A percentile compares a stretch with the other conserved stretches of the same genome.
phyloP scores from a whole-genome alignment of 2,113 vertebrate species.

The Xyliphius kryptos region DNA sequence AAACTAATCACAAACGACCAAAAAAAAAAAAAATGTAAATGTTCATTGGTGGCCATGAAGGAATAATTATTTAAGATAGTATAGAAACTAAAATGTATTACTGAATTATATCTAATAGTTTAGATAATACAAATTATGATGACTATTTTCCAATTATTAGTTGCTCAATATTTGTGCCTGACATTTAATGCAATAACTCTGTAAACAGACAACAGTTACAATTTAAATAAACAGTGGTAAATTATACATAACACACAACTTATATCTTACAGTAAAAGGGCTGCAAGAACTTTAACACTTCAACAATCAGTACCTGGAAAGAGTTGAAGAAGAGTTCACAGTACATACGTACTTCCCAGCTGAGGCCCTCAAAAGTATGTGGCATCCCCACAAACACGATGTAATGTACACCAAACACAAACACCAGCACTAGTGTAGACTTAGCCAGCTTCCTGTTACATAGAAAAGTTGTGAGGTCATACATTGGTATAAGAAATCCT shows the following conservation, averaged over 20 bases:
- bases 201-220: too few relatives aligned
- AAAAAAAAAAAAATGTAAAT: too few relatives aligned
- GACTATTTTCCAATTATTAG: too few relatives aligned
- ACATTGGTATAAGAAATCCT: too few relatives aligned
- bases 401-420: slow-evolving; percentile 86
- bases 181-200: too few relatives aligned
- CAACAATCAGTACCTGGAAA: slow-evolving; percentile 72
- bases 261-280: background rate
- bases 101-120: too few relatives aligned
- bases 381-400: slow-evolving; percentile 81
- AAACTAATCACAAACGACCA: too few relatives aligned
- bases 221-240: background rate
- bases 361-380: slow-evolving; percentile 68
- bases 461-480: background rate
- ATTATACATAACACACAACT: background rate
- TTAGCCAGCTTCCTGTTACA: slow-evolving; percentile 78
- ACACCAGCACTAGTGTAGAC: slow-evolving; percentile 78
- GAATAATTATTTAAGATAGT: too few relatives aligned
- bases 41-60: too few relatives aligned
- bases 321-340: slow-evolving; percentile 89
- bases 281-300: background rate
- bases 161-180: too few relatives aligned
- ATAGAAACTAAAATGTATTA: too few relatives aligned
- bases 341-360: slow-evolving; percentile 86
- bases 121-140: too few relatives aligned